These are phyloP conservation scores for Bufotes viridis DNA, from an alignment of 2,797 vertebrate species.

Conservation along the genomic window DNA sequence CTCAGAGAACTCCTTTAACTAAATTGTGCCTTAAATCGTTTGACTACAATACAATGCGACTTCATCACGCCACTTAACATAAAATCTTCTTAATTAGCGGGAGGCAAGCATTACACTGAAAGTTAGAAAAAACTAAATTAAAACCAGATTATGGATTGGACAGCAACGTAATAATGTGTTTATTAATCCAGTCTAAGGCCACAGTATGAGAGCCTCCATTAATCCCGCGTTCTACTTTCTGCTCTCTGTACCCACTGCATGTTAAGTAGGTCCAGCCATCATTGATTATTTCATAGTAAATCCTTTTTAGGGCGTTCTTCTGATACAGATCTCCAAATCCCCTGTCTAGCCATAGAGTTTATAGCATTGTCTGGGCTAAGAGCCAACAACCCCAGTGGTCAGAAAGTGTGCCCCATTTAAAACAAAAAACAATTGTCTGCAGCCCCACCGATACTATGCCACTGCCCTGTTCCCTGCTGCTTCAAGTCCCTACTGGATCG, in stretches of 20 bases:
- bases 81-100: constrained; percentile 30
- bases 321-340: no score
- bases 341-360: no score
- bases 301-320: no score
- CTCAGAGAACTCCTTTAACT: not conserved
- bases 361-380: no score
- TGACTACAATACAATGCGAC: not conserved
- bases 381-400: no score
- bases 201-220: not conserved
- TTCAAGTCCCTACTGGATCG: no score
- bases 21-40: not conserved
- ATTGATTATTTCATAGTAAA: no score
- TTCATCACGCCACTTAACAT: not conserved
- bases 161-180: not conserved
- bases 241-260: not conserved
- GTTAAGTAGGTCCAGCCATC: not conserved
- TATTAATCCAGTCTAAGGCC: constrained; percentile 9
- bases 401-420: no score
- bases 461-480: no score
- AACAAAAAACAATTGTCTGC: no score
- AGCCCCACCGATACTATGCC: no score
- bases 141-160: constrained; percentile 47
- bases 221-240: constrained; percentile 3
- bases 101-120: not conserved
- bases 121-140: constrained; percentile 37